Evolutionary conservation across 2,113 vertebrate species (phyloP).

Genomic region (Glaucidium brasilianum): DNA sequence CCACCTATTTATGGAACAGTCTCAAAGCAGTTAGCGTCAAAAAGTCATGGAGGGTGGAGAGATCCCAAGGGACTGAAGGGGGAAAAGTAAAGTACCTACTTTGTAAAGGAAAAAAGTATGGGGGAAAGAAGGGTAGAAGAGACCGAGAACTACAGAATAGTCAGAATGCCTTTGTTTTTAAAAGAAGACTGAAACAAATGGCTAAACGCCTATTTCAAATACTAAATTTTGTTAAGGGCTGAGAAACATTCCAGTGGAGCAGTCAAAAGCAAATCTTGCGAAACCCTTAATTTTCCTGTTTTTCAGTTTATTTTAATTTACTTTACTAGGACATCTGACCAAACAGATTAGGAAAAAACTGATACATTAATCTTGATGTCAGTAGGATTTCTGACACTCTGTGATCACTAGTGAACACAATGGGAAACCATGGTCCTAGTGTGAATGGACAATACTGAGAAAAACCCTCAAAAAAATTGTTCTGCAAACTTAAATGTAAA

Average conservation of each 20-base stretch:
- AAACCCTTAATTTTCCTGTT: background rate
- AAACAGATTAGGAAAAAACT: background rate
- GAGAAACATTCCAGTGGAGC: background rate
- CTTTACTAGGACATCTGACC: background rate
- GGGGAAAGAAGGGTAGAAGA: background rate
- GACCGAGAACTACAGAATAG: background rate
- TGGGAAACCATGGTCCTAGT: background rate
- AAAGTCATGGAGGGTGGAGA: background rate
- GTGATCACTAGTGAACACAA: background rate
- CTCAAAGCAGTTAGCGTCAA: background rate
- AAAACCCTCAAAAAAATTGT: background rate
- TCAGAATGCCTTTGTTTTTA: background rate
- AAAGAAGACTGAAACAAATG: background rate
- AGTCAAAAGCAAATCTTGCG: background rate
- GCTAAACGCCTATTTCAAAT: background rate
- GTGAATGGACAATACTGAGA: background rate
- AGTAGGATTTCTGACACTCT: background rate
- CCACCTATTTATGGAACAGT: background rate
- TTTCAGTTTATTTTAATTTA: background rate
- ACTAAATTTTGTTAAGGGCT: background rate
- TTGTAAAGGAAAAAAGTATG: background rate
- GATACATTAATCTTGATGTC: background rate
- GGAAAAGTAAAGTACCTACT: background rate
- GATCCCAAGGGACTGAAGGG: background rate
- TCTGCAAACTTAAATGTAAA: background rate